phyloP scores from a whole-genome alignment of 2,888 invertebrate species.

The Cantharis nigra region DNA sequence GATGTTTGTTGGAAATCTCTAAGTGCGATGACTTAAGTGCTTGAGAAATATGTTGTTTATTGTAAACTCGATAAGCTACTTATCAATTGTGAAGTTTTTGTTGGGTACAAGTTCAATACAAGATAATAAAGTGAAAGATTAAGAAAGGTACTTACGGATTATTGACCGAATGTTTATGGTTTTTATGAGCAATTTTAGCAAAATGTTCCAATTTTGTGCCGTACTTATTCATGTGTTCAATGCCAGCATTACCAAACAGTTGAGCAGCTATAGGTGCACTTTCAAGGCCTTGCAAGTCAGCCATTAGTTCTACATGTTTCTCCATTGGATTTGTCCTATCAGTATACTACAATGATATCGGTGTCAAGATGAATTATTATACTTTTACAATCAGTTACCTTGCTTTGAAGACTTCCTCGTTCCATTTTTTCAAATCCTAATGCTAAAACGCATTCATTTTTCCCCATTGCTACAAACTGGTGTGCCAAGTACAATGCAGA shows the following conservation, averaged over 20 bases:
- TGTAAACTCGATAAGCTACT: neutral
- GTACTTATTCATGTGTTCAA: conserved; percentile 95
- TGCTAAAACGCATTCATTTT: conserved; percentile 86
- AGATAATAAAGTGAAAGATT: neutral
- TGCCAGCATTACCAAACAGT: conserved; percentile 94
- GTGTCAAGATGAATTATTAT: neutral
- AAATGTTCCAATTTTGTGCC: conserved; percentile 92
- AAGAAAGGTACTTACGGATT: conserved; percentile 76
- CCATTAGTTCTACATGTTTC: conserved; percentile 84
- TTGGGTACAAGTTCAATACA: neutral
- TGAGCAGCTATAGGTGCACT: conserved; percentile 90
- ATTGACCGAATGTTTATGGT: conserved; percentile 94
- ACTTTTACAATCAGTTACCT: conserved; percentile 57
- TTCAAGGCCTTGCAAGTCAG: conserved; percentile 78
- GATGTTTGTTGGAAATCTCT: neutral
- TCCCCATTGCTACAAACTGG: conserved; percentile 88
- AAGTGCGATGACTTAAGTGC: neutral
- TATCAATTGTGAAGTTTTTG: neutral
- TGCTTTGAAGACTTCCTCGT: conserved; percentile 79
- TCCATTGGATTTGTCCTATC: conserved; percentile 91
- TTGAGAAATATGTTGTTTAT: neutral
- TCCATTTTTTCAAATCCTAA: conserved; percentile 99
- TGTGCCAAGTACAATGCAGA: conserved; percentile 89
- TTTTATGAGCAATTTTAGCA: conserved; percentile 97
- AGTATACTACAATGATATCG: conserved; percentile 59